phyloP scores from a whole-genome alignment of 2,888 invertebrate species.

The Gasteruption jaculator region DNA sequence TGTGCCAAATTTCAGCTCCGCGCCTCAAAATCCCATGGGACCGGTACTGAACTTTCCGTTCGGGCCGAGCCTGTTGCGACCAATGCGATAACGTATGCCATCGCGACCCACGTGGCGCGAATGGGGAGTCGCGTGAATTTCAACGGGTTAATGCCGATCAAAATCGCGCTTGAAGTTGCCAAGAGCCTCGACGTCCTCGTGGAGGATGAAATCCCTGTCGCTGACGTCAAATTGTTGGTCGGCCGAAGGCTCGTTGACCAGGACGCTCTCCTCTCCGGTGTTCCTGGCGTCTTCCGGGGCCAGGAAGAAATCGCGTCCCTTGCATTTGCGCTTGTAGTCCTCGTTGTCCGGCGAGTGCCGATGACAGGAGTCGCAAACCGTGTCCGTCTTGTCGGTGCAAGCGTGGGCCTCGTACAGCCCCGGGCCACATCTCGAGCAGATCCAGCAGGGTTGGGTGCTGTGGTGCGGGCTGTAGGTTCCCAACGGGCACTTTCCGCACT shows the following conservation, averaged over 20 bases:
- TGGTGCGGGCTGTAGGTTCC: slow-evolving; percentile 51
- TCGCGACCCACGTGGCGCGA: too few species aligned
- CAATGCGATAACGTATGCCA: too few species aligned
- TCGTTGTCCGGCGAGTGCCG: slow-evolving; percentile 37
- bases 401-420: slow-evolving; percentile 51
- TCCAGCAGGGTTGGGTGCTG: slow-evolving; percentile 49
- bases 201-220: slow-evolving; percentile 35
- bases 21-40: too few species aligned
- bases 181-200: slow-evolving; percentile 38
- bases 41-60: too few species aligned
- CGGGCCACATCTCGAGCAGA: slow-evolving; percentile 50
- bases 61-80: too few species aligned
- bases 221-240: slow-evolving; percentile 20
- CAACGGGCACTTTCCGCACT: slow-evolving; percentile 43
- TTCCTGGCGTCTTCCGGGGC: slow-evolving; percentile 45
- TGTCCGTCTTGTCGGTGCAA: slow-evolving; percentile 45
- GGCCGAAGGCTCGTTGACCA: slow-evolving; percentile 39
- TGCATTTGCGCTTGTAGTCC: slow-evolving; percentile 39
- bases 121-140: too few species aligned
- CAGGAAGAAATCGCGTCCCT: slow-evolving; percentile 36
- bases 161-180: too few species aligned
- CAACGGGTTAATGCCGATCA: too few species aligned
- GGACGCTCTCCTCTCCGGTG: slow-evolving; percentile 43
- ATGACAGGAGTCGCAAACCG: slow-evolving; percentile 50
- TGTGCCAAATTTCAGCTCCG: too few species aligned